These are phyloP conservation scores for Nesidiocoris tenuis DNA, from an alignment of 2,888 invertebrate species.

Conservation along the genomic window DNA sequence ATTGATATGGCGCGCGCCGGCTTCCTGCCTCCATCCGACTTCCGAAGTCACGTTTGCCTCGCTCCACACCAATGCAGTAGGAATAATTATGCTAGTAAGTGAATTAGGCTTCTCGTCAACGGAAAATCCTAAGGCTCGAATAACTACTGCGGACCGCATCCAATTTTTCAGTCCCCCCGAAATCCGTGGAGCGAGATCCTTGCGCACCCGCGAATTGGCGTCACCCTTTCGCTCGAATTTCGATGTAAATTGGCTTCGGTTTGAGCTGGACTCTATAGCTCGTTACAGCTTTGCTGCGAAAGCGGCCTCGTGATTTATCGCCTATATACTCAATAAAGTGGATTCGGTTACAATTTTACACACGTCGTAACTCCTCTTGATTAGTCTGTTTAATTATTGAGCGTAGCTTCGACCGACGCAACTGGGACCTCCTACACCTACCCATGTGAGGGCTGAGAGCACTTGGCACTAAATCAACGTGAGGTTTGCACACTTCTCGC, in stretches of 20 bases:
- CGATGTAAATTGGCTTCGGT: conserved; percentile 6
- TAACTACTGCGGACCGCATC: too few relatives aligned
- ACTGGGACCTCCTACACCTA: not conserved
- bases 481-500: not conserved
- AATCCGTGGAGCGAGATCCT: not conserved
- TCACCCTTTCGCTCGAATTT: not conserved
- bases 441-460: not conserved
- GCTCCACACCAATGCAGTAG: too few relatives aligned
- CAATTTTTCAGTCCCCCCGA: not conserved
- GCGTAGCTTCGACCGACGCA: not conserved
- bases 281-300: conserved; percentile 1
- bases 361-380: conserved; percentile 14
- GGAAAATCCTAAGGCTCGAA: too few relatives aligned
- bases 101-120: too few relatives aligned
- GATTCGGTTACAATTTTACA: conserved; percentile 13
- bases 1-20: too few relatives aligned
- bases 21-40: too few relatives aligned
- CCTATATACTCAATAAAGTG: not conserved
- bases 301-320: conserved; percentile 1
- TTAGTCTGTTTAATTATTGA: conserved; percentile 5
- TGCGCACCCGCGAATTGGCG: not conserved
- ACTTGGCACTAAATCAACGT: not conserved
- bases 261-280: not conserved
- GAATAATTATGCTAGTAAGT: too few relatives aligned
- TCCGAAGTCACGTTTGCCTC: too few relatives aligned